Percentiles rank a stretch among this genome's conserved stretches.
These are phyloP conservation scores for Morone chrysops DNA, from an alignment of 2,113 vertebrate genomes.

Conservation along the genomic window DNA sequence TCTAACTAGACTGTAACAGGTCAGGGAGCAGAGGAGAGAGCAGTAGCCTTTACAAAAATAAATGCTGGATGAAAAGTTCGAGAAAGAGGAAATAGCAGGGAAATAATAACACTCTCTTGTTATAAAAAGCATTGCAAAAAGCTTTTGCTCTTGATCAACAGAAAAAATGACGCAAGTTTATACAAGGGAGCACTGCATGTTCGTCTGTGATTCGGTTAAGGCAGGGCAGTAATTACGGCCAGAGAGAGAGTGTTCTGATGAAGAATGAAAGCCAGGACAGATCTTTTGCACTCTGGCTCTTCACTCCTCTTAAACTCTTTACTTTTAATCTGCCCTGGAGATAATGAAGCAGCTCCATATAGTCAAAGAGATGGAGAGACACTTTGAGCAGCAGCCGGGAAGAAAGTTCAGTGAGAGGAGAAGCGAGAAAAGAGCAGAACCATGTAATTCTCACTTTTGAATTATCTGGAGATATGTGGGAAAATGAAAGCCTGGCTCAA, in stretches of 20 bases:
- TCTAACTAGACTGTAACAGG: slow-evolving; percentile 34
- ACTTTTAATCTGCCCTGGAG: slow-evolving; percentile 73
- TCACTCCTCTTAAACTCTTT: slow-evolving; percentile 59
- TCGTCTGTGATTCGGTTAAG: slow-evolving; percentile 54
- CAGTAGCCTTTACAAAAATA: slow-evolving; percentile 51
- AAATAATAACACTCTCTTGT: slow-evolving; percentile 37
- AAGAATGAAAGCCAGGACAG: slow-evolving; percentile 48
- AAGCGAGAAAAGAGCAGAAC: slow-evolving; percentile 26
- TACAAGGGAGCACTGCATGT: slow-evolving; percentile 42
- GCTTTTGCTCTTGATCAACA: slow-evolving; percentile 56
- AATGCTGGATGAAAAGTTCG: slow-evolving; percentile 30
- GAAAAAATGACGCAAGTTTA: slow-evolving; percentile 56
- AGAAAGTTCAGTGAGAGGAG: slow-evolving; percentile 46
- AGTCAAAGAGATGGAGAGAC: slow-evolving; percentile 49
- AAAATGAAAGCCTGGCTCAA: slow-evolving; percentile 48
- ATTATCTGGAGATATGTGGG: slow-evolving; percentile 57
- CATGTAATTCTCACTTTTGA: slow-evolving; percentile 58
- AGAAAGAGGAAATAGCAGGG: slow-evolving; percentile 24
- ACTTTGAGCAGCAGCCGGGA: slow-evolving; percentile 51
- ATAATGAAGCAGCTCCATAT: slow-evolving; percentile 62
- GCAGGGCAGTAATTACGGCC: slow-evolving; percentile 69
- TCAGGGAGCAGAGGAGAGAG: slow-evolving; percentile 28
- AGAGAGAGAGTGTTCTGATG: slow-evolving; percentile 41
- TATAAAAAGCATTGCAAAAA: slow-evolving; percentile 50
- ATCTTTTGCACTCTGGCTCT: slow-evolving; percentile 50